Conservation (phyloP, 1,140 invertebrate genomes). For the Gryon sp. region DNA sequence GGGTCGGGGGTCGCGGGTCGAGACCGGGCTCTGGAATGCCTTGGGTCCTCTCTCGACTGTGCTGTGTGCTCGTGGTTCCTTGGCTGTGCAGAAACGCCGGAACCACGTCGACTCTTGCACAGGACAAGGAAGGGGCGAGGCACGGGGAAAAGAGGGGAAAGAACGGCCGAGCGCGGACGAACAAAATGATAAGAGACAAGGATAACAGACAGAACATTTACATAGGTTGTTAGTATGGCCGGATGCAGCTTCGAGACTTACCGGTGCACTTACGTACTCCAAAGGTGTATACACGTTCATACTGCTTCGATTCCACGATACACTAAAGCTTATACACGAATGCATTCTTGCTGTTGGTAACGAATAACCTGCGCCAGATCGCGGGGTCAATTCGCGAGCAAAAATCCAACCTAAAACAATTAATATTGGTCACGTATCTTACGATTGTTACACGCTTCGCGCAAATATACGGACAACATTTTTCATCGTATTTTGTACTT, state of each 20-base stretch:
- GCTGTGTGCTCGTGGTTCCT: constrained; percentile 56
- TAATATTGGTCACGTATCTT: constrained; percentile 58
- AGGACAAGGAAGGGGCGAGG: constrained; percentile 2
- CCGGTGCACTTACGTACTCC: constrained; percentile 32
- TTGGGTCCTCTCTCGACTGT: too few species aligned
- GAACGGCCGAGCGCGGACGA: constrained; percentile 38
- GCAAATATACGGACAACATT: too few species aligned
- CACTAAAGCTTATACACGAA: constrained; percentile 30
- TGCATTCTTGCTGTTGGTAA: constrained; percentile 53
- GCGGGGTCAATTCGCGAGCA: constrained; percentile 33
- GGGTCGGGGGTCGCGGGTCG: constrained; percentile 76
- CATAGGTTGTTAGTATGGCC: constrained; percentile 75
- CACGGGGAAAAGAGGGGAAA: too few species aligned
- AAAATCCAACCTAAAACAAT: constrained; percentile 55
- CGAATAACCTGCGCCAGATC: constrained; percentile 49
- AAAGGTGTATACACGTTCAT: constrained; percentile 26
- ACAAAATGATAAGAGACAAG: constrained; percentile 77
- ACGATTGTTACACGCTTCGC: constrained; percentile 31
- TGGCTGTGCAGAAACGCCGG: constrained; percentile 36
- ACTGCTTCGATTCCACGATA: constrained; percentile 55
- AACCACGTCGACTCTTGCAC: constrained; percentile 34
- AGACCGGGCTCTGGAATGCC: constrained; percentile 76
- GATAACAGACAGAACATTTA: constrained; percentile 77
- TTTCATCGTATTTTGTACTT: not conserved
- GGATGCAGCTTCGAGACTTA: constrained; percentile 40